These are phyloP conservation scores for Rhyacophila evoluta DNA, from an alignment of 2,888 invertebrate species.

Conservation along the genomic window DNA sequence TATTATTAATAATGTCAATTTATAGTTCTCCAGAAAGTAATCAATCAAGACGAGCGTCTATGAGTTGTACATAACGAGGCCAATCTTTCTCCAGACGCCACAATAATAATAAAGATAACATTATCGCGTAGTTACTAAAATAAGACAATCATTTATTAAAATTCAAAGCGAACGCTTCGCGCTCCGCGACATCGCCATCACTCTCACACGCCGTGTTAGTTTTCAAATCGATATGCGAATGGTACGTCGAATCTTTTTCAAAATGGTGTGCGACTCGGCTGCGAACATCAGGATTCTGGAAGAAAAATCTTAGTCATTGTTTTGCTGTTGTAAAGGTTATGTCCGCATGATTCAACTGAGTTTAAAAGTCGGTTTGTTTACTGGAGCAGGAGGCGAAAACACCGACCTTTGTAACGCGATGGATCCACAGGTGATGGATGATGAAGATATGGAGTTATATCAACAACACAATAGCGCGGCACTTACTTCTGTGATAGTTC, in stretches of 20 bases:
- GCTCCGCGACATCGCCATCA: not conserved
- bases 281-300: not conserved
- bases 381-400: conserved; percentile 26
- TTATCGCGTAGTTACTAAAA: conserved; percentile 2
- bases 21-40: not conserved
- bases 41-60: not conserved
- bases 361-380: not conserved
- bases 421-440: conserved; percentile 59
- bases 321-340: not conserved
- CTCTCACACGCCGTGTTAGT: not conserved
- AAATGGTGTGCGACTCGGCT: conserved; percentile 29
- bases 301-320: not conserved
- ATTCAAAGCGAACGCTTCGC: conserved; percentile 1
- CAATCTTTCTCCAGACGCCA: conserved; percentile 11
- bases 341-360: not conserved
- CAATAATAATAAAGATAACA: conserved; percentile 18
- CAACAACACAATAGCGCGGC: conserved; percentile 54
- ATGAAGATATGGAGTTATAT: not conserved
- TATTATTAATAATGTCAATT: not conserved
- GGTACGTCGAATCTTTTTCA: not conserved
- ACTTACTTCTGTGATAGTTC: conserved; percentile 59
- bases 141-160: not conserved
- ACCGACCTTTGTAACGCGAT: conserved; percentile 52
- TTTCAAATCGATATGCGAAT: not conserved
- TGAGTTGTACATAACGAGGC: not conserved